Conservation (phyloP, 1,140 invertebrate genomes). For the Ostrea edulis region DNA sequence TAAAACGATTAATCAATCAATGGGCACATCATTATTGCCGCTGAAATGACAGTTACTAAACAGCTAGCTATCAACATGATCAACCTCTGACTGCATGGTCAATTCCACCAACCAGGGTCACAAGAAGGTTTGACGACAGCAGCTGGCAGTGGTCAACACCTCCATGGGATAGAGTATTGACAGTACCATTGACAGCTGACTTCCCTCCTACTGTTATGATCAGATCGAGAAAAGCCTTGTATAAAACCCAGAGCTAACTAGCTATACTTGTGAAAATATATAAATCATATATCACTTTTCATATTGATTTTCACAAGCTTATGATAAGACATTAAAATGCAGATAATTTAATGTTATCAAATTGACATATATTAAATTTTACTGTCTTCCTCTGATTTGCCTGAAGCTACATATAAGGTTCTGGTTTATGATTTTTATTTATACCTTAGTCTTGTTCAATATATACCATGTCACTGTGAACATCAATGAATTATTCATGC, state of each 20-base stretch:
- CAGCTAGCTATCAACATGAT: too few relatives aligned
- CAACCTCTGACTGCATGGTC: not conserved
- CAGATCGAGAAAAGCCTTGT: not conserved
- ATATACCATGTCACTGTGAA: not conserved
- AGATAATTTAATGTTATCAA: too few relatives aligned
- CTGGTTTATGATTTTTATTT: not conserved
- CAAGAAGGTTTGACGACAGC: not conserved
- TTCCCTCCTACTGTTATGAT: not conserved
- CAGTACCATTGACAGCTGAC: not conserved
- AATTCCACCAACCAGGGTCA: conserved; percentile 12
- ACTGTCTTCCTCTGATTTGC: not conserved
- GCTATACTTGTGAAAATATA: too few relatives aligned
- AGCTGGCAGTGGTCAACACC: not conserved
- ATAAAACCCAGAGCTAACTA: not conserved
- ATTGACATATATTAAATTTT: not conserved
- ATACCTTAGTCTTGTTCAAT: not conserved
- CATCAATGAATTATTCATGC: not conserved
- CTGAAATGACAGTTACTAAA: not conserved
- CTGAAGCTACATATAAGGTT: not conserved
- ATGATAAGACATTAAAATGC: too few relatives aligned
- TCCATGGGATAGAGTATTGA: not conserved
- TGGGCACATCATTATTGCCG: not conserved
- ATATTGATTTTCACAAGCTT: too few relatives aligned
- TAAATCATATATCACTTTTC: too few relatives aligned
- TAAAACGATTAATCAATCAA: not conserved